These are phyloP conservation scores for Tanytarsus gracilentus DNA, from an alignment of 2,888 invertebrate genomes.

Conservation along the genomic window DNA sequence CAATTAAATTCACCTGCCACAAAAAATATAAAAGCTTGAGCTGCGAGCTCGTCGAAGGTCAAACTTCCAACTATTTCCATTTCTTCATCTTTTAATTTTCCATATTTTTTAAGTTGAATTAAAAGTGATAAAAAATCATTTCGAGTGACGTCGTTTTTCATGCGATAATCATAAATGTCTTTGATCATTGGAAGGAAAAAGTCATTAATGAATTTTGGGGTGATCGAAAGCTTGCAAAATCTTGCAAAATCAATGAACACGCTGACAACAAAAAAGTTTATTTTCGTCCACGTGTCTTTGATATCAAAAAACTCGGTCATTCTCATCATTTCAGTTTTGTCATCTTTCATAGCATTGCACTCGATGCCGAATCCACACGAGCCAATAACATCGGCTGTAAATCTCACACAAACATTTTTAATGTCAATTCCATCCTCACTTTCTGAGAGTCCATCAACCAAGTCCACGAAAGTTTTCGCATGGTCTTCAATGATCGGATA, in stretches of 20 bases:
- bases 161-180: conserved; percentile 12
- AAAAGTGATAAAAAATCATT: conserved; percentile 24
- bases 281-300: neutral
- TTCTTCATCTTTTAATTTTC: conserved; percentile 9
- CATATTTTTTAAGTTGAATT: conserved; percentile 16
- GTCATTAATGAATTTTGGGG: conserved; percentile 3
- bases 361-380: conserved; percentile 25
- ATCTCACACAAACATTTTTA: conserved; percentile 11
- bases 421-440: neutral
- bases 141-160: conserved; percentile 13
- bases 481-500: neutral
- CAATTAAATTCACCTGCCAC: conserved; percentile 1
- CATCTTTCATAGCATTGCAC: conserved; percentile 22
- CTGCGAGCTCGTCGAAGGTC: conserved; percentile 18
- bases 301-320: conserved; percentile 15
- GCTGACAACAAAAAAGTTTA: conserved; percentile 3
- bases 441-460: neutral
- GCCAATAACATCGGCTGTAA: conserved; percentile 25
- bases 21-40: conserved; percentile 28
- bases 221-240: neutral
- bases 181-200: conserved; percentile 19
- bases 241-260: neutral
- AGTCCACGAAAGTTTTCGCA: conserved; percentile 10
- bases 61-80: conserved; percentile 8
- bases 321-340: conserved; percentile 24